Percentiles rank a stretch among this genome's conserved stretches.
phyloP scores from a whole-genome alignment of 2,797 vertebrate genomes.

The Brachyalestes nurse region DNA sequence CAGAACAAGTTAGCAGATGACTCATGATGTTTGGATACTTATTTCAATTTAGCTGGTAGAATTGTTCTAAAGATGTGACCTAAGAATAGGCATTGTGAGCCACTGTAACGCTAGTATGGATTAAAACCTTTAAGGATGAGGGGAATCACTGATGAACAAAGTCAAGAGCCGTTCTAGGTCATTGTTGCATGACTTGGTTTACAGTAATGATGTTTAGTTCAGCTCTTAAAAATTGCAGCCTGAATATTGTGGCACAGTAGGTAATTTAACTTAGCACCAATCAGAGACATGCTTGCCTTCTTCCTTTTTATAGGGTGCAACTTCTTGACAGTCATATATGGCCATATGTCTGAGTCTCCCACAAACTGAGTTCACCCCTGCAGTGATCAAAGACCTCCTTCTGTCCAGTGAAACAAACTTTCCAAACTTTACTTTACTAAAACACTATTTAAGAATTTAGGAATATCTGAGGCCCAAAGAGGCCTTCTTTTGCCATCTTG shows the following conservation, averaged over 20 bases:
- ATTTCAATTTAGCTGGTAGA: neutral
- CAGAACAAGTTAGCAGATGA: neutral
- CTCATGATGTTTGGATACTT: neutral
- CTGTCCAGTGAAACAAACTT: constrained; percentile 13
- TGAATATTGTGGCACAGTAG: neutral
- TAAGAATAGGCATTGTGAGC: neutral
- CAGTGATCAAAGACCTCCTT: constrained; percentile 10
- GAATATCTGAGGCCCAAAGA: constrained; percentile 1
- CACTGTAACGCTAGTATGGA: neutral
- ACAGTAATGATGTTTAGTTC: neutral
- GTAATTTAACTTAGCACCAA: neutral
- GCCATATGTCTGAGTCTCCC: neutral
- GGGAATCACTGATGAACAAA: neutral
- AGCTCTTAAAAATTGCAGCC: neutral
- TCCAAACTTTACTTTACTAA: constrained; percentile 18
- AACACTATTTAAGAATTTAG: constrained; percentile 22
- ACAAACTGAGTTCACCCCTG: constrained; percentile 20
- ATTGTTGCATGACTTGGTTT: neutral
- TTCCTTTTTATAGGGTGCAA: neutral
- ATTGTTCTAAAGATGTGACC: neutral
- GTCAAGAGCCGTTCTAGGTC: neutral
- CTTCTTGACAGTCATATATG: constrained; percentile 14
- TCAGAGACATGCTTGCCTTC: no score
- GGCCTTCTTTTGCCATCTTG: neutral
- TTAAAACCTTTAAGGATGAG: neutral